A percentile compares a stretch with the other conserved stretches of the same genome.
Evolutionary conservation across 1,140 invertebrate genomes (phyloP).

Genomic region (Spodoptera frugiperda): DNA sequence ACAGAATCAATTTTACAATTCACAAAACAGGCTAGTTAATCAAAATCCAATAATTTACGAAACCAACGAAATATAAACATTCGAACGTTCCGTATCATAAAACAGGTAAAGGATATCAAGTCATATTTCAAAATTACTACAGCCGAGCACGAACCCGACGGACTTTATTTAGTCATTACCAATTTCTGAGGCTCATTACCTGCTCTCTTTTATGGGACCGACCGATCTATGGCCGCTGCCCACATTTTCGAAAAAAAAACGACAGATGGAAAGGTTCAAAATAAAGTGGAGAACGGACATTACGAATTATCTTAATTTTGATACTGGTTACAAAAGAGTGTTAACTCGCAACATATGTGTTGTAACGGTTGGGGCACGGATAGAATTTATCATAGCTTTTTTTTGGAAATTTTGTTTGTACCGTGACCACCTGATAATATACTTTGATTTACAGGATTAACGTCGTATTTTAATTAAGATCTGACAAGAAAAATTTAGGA

Average conservation of each 20-base stretch:
- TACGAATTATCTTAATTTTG: slow-evolving; percentile 83
- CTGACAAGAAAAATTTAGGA: slow-evolving; percentile 4
- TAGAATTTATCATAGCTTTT: slow-evolving; percentile 56
- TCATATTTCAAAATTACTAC: slow-evolving; percentile 66
- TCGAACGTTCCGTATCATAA: slow-evolving; percentile 50
- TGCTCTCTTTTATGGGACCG: slow-evolving; percentile 69
- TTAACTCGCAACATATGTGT: slow-evolving; percentile 79
- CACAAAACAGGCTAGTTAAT: slow-evolving; percentile 17
- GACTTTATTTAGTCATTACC: slow-evolving; percentile 77
- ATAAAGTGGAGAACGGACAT: slow-evolving; percentile 76
- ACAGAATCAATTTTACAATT: neutral
- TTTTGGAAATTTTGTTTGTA: slow-evolving; percentile 46
- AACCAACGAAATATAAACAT: slow-evolving; percentile 24
- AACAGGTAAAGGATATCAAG: slow-evolving; percentile 63
- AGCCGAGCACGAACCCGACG: slow-evolving; percentile 57
- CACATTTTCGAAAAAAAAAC: slow-evolving; percentile 73
- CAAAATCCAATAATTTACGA: slow-evolving; percentile 27
- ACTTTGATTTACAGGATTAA: slow-evolving; percentile 25
- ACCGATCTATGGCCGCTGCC: slow-evolving; percentile 68
- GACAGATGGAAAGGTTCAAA: slow-evolving; percentile 78
- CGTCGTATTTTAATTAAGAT: slow-evolving; percentile 18
- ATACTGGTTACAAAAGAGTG: slow-evolving; percentile 82
- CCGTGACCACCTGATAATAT: slow-evolving; percentile 33
- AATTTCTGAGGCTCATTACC: slow-evolving; percentile 75
- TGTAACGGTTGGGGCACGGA: slow-evolving; percentile 56